Percentiles rank a stretch among this genome's conserved stretches.
Conservation (phyloP, 1,140 invertebrate species). For the Euura saliciscinereae region DNA sequence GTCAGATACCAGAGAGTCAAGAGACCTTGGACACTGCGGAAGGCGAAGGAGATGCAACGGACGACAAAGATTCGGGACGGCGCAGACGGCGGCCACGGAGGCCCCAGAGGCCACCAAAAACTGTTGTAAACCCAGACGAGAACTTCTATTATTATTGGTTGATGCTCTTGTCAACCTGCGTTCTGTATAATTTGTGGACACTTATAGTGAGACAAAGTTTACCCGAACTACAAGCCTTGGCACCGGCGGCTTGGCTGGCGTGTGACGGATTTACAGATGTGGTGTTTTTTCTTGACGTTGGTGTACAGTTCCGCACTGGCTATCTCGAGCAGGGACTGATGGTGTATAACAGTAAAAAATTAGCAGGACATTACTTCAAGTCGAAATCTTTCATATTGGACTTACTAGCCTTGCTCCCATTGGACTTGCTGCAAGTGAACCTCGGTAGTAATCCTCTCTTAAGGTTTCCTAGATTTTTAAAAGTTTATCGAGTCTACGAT, state of each 20-base stretch:
- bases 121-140: conserved; percentile 94
- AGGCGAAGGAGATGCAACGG: conserved; percentile 67
- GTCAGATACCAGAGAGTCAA: conserved; percentile 87
- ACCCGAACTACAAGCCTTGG: conserved; percentile 79
- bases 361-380: conserved; percentile 86
- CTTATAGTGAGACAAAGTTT: conserved; percentile 93
- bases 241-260: conserved; percentile 76
- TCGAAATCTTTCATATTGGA: conserved; percentile 89
- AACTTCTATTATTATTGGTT: conserved; percentile 97
- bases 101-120: conserved; percentile 69
- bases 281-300: conserved; percentile 86
- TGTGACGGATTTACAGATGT: conserved; percentile 86
- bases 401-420: conserved; percentile 79
- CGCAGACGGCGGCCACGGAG: conserved; percentile 66
- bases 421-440: conserved; percentile 85
- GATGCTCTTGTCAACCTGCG: conserved; percentile 84
- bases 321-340: conserved; percentile 94
- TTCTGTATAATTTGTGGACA: conserved; percentile 96
- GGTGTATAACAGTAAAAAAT: conserved; percentile 88
- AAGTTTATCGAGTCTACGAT: conserved; percentile 88
- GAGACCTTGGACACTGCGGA: conserved; percentile 71
- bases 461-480: conserved; percentile 82
- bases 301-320: conserved; percentile 92
- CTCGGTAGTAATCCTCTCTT: conserved; percentile 82
- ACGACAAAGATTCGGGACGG: conserved; percentile 61